phyloP scores from a whole-genome alignment of 2,888 invertebrate species.

The Agriopis leucophaearia region DNA sequence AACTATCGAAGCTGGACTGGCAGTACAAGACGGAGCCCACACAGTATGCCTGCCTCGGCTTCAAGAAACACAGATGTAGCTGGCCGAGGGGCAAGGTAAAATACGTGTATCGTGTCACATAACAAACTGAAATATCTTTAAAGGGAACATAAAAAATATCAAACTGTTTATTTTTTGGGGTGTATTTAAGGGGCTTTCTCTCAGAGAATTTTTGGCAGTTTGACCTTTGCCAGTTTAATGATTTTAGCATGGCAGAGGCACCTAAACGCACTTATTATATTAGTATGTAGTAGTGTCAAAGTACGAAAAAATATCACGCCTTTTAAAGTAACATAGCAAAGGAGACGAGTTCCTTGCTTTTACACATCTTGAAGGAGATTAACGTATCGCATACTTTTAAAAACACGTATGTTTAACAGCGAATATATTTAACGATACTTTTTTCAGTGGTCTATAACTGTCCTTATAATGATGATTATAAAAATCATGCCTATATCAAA shows the following conservation, averaged over 20 bases:
- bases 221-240: too few relatives aligned
- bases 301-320: neutral
- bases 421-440: neutral
- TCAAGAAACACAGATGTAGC: slow-evolving; percentile 93
- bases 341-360: neutral
- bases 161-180: too few relatives aligned
- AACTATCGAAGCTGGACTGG: slow-evolving; percentile 95
- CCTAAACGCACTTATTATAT: neutral
- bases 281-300: neutral
- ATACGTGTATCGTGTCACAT: neutral
- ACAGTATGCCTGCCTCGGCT: slow-evolving; percentile 92
- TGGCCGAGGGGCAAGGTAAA: slow-evolving; percentile 93
- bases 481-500: too few relatives aligned
- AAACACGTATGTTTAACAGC: neutral
- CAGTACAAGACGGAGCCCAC: slow-evolving; percentile 95
- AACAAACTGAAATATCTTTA: too few relatives aligned
- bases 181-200: too few relatives aligned
- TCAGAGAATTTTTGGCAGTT: neutral
- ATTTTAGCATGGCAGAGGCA: neutral
- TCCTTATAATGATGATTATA: neutral
- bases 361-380: neutral
- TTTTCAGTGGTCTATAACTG: neutral
- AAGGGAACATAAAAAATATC: too few relatives aligned
- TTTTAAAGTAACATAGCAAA: neutral
- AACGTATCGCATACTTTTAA: too few relatives aligned